phyloP scores from a whole-genome alignment of 2,113 vertebrate species.

The Delphinapterus leucas region DNA sequence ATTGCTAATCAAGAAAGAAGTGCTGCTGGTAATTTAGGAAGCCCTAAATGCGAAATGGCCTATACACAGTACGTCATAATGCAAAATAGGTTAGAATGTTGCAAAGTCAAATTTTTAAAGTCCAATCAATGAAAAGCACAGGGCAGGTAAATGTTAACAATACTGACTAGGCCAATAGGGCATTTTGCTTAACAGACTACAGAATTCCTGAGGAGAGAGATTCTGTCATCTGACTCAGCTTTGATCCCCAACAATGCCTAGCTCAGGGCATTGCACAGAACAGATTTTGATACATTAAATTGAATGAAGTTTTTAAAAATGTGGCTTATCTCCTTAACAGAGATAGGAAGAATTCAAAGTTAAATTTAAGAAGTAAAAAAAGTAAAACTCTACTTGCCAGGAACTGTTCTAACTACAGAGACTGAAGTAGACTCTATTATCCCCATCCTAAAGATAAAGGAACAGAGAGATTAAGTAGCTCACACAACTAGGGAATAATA shows the following conservation, averaged over 20 bases:
- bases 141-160: not conserved
- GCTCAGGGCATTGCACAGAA: not conserved
- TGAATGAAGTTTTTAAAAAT: not conserved
- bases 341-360: not conserved
- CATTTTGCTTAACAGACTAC: constrained; percentile 4
- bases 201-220: not conserved
- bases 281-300: not conserved
- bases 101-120: not conserved
- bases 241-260: not conserved
- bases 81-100: not conserved
- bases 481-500: not conserved
- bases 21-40: not conserved
- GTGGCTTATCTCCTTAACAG: constrained; percentile 2
- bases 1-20: not conserved
- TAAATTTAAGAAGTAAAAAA: constrained; percentile 21
- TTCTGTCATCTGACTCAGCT: not conserved
- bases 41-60: not conserved
- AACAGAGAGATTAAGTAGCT: not conserved
- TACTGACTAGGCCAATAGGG: not conserved
- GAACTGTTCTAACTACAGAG: not conserved
- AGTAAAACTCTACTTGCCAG: not conserved
- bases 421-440: not conserved
- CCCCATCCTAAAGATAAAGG: constrained; percentile 31
- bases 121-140: not conserved
- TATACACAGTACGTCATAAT: not conserved